Percentiles rank a stretch among this genome's conserved stretches.
Conservation (phyloP, 2,888 invertebrate genomes). For the Tetrapedia diversipes region DNA sequence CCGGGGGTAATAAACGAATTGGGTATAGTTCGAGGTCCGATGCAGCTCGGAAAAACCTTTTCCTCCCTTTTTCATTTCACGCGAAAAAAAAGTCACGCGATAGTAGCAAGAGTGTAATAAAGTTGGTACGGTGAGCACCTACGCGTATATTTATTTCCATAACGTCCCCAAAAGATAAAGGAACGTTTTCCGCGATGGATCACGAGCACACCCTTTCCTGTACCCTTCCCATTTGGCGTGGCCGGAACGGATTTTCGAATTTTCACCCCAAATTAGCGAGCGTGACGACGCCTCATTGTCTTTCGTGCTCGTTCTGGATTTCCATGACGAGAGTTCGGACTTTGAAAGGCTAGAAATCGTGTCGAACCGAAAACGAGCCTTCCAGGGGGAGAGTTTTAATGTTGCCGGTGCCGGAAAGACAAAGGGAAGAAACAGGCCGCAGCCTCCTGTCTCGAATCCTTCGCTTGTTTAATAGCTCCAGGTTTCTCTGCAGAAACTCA, state of each 20-base stretch:
- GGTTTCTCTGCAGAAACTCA: not conserved
- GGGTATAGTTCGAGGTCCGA: no score
- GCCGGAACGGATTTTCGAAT: constrained; percentile 15
- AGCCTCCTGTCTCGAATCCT: constrained; percentile 35
- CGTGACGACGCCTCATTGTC: constrained; percentile 46
- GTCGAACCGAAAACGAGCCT: not conserved
- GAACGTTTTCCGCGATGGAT: not conserved
- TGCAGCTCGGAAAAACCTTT: no score
- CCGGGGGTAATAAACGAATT: no score
- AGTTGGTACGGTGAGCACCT: no score
- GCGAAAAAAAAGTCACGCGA: no score
- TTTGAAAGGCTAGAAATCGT: constrained; percentile 13
- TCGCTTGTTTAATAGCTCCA: constrained; percentile 18
- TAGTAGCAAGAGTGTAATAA: no score
- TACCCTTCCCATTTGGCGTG: no score
- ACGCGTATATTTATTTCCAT: no score
- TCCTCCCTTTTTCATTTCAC: no score
- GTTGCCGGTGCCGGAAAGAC: constrained; percentile 27
- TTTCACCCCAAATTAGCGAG: not conserved
- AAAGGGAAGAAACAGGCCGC: constrained; percentile 27
- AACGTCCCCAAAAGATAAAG: constrained; percentile 13
- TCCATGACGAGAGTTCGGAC: not conserved
- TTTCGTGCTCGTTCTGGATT: constrained; percentile 32
- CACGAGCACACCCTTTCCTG: constrained; percentile 9
- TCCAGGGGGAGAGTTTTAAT: constrained; percentile 13